Evolutionary conservation across 2,888 invertebrate genomes (phyloP).

Genomic region (Leptarthrus brevirostris): DNA sequence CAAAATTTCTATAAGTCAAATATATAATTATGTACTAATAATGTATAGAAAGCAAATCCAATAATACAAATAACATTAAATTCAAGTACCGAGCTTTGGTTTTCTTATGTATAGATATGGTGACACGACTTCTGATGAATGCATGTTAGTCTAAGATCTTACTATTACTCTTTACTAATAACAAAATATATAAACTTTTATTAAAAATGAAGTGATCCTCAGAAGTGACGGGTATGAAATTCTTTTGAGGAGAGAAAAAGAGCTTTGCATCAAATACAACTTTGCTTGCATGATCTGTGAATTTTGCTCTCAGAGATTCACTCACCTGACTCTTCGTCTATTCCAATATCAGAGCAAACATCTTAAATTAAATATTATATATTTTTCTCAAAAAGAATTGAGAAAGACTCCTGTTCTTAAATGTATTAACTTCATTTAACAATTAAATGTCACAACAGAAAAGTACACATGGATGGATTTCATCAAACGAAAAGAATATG

Average conservation of each 20-base stretch:
- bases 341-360: slow-evolving; percentile 51
- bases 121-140: slow-evolving; percentile 10
- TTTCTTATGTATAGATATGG: slow-evolving; percentile 31
- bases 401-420: slow-evolving; percentile 20
- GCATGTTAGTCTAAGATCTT: background rate
- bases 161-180: slow-evolving; percentile 18
- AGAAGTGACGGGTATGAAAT: slow-evolving; percentile 16
- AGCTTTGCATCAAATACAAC: slow-evolving; percentile 26
- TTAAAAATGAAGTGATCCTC: slow-evolving; percentile 38
- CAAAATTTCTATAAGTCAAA: background rate
- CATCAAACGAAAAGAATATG: slow-evolving; percentile 28
- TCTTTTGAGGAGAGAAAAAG: slow-evolving; percentile 14
- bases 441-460: slow-evolving; percentile 20
- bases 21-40: too few species aligned
- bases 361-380: slow-evolving; percentile 52
- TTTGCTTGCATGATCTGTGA: slow-evolving; percentile 29
- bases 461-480: background rate
- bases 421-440: slow-evolving; percentile 16
- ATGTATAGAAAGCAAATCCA: too few species aligned
- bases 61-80: background rate
- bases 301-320: slow-evolving; percentile 51
- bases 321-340: slow-evolving; percentile 53
- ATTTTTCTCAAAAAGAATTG: slow-evolving; percentile 28
- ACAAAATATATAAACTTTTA: slow-evolving; percentile 29
- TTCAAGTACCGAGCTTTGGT: background rate